Percentiles rank a stretch among this genome's conserved stretches.
Conservation (phyloP, 1,140 invertebrate species). For the Medauroidea extradentata region DNA sequence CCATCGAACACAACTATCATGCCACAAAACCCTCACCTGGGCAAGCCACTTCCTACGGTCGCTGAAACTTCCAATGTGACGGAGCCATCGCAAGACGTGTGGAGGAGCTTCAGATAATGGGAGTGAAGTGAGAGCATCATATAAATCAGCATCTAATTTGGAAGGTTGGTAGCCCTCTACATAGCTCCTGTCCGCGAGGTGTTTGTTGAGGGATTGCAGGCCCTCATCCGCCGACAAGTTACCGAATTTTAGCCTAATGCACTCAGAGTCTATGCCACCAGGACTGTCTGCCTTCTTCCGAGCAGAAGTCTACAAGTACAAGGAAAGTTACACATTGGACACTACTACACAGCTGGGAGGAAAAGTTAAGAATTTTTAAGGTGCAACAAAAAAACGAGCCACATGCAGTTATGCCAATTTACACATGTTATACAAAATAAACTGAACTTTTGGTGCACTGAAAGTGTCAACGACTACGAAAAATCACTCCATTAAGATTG, state of each 20-base stretch:
- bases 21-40: constrained; percentile 19
- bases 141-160: constrained; percentile 22
- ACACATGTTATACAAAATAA: too few species aligned
- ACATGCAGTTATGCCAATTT: too few species aligned
- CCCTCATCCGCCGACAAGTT: neutral
- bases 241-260: neutral
- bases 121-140: constrained; percentile 7
- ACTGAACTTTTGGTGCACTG: too few species aligned
- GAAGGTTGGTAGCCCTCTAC: constrained; percentile 28
- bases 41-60: constrained; percentile 4
- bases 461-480: too few species aligned
- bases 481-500: too few species aligned
- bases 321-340: too few species aligned
- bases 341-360: too few species aligned
- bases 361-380: too few species aligned
- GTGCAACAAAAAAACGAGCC: too few species aligned
- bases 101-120: constrained; percentile 18
- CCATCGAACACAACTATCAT: neutral
- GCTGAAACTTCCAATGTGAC: constrained; percentile 30
- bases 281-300: neutral
- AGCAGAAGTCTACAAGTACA: neutral
- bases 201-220: constrained; percentile 21
- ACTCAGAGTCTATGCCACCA: neutral
- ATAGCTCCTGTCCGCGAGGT: constrained; percentile 33
- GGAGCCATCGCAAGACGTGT: constrained; percentile 32